Evolutionary conservation across 2,113 vertebrate species (phyloP).

Genomic region (Bufo gargarizans): DNA sequence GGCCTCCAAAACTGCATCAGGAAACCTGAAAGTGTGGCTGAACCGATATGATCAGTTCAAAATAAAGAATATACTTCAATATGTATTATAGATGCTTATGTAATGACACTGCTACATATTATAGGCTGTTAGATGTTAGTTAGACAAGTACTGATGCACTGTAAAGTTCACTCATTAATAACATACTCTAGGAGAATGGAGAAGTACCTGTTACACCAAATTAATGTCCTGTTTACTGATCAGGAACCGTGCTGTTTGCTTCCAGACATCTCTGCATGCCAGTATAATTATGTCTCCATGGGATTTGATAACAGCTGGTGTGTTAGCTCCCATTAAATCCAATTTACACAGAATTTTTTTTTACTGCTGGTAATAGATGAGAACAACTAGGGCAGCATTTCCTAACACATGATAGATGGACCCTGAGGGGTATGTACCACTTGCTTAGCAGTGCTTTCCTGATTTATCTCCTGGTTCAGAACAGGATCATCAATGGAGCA

Average conservation of each 20-base stretch:
- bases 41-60: background rate
- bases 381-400: background rate
- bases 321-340: conserved; percentile 12
- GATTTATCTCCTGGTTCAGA: background rate
- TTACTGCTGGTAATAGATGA: conserved; percentile 1
- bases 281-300: conserved; percentile 19
- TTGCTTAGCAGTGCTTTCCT: background rate
- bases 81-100: background rate
- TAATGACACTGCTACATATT: background rate
- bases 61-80: background rate
- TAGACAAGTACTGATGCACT: background rate
- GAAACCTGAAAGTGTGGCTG: no score
- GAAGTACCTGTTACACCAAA: background rate
- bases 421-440: background rate
- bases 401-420: background rate
- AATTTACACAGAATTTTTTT: background rate
- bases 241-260: background rate
- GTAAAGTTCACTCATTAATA: background rate
- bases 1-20: no score
- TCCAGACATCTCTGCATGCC: conserved; percentile 14
- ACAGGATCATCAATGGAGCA: background rate
- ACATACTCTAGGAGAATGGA: background rate
- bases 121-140: background rate
- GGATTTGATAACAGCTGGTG: conserved; percentile 18
- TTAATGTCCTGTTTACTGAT: conserved; percentile 23